Conservation (phyloP, 2,113 vertebrate genomes). For the Peromyscus leucopus region DNA sequence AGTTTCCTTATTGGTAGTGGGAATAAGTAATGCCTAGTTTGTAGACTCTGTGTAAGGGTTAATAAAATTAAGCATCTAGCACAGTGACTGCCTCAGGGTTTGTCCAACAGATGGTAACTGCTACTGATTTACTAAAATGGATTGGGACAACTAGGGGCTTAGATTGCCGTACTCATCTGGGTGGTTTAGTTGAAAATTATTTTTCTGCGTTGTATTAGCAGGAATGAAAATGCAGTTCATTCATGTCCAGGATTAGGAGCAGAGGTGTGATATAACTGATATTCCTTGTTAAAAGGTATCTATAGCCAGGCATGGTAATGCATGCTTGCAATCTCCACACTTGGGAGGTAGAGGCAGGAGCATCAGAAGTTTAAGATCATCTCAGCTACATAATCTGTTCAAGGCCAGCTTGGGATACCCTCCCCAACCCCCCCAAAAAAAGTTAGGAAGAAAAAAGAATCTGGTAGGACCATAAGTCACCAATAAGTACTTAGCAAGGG, state of each 20-base stretch:
- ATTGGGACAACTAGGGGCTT: not conserved
- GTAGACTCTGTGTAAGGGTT: not conserved
- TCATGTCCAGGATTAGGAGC: not conserved
- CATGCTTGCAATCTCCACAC: not conserved
- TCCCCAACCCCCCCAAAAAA: not conserved
- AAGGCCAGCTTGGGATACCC: not conserved
- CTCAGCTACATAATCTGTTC: not conserved
- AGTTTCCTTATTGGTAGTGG: conserved; percentile 45
- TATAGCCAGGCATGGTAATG: not conserved
- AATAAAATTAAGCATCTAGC: conserved; percentile 43
- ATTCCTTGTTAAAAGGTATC: not conserved
- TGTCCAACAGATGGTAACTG: not conserved
- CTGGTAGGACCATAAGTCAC: not conserved
- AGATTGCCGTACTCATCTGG: conserved; percentile 48
- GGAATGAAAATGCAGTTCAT: conserved; percentile 47
- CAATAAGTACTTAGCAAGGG: not conserved
- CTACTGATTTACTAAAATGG: conserved; percentile 54
- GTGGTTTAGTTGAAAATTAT: conserved; percentile 60
- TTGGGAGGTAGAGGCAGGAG: not conserved
- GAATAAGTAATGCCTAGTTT: conserved; percentile 9
- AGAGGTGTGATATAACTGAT: not conserved
- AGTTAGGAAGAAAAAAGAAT: conserved; percentile 39
- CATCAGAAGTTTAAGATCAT: not conserved
- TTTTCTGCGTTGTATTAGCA: conserved; percentile 49
- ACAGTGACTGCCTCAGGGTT: conserved; percentile 27